Evolutionary conservation across 2,113 vertebrate species (phyloP).

Genomic region (Uria lomvia): DNA sequence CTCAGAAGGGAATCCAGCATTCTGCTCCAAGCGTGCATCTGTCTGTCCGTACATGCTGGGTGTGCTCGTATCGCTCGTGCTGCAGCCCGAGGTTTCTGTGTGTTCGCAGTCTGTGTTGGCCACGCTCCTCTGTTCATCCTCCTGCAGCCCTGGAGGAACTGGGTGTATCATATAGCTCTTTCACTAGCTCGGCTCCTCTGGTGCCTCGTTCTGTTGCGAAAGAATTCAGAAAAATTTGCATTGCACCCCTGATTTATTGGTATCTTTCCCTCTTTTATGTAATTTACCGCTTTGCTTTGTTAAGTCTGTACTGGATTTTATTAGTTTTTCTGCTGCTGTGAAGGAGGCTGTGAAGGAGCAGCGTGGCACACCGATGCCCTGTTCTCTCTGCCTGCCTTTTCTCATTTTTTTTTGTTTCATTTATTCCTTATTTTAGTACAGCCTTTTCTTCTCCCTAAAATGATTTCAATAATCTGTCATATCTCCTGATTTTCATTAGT

Average conservation of each 20-base stretch:
- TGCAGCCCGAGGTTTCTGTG: background rate
- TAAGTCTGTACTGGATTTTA: background rate
- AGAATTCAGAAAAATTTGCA: background rate
- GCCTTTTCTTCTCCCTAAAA: background rate
- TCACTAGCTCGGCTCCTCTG: background rate
- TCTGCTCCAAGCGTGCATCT: slow-evolving; percentile 24
- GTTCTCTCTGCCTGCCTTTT: background rate
- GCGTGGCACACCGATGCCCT: background rate
- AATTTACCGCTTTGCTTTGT: background rate
- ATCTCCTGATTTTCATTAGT: background rate
- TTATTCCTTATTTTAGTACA: background rate
- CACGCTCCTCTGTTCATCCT: background rate
- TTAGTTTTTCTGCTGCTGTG: background rate
- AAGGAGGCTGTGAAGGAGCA: background rate
- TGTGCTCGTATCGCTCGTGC: background rate
- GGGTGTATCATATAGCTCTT: background rate
- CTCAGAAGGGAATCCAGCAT: slow-evolving; percentile 45
- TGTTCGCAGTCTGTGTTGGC: fast-evolving
- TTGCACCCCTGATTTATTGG: background rate
- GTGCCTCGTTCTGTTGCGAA: fast-evolving
- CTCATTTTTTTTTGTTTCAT: background rate
- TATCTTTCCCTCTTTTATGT: background rate
- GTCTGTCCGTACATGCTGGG: background rate
- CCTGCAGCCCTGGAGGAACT: background rate
- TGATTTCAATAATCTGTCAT: background rate